Percentiles rank a stretch among this genome's conserved stretches.
These are phyloP conservation scores for Vultur gryphus DNA, from an alignment of 2,797 vertebrate genomes.

Conservation along the genomic window DNA sequence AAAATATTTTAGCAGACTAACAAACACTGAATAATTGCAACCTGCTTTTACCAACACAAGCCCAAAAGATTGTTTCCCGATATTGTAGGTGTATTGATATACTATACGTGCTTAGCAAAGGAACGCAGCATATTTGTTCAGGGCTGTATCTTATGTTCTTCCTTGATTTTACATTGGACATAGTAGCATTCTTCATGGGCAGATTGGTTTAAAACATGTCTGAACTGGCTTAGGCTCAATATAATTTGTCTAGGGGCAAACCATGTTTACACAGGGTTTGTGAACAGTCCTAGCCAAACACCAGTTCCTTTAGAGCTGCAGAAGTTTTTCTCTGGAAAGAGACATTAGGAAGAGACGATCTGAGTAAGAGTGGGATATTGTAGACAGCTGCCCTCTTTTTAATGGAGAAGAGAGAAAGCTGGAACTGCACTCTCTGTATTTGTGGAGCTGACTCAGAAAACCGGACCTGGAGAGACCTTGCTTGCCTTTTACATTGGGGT, in stretches of 20 bases:
- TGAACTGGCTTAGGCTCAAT: not conserved
- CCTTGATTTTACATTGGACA: not conserved
- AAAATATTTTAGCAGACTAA: not conserved
- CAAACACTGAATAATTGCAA: not conserved
- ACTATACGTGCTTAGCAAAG: not conserved
- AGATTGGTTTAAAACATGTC: not conserved
- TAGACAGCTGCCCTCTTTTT: not conserved
- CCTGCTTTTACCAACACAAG: not conserved
- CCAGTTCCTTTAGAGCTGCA: not conserved
- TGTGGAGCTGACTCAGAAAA: not conserved
- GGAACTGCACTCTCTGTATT: not conserved
- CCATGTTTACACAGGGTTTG: not conserved
- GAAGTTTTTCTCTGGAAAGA: not conserved
- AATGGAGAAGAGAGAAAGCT: not conserved
- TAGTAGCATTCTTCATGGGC: not conserved
- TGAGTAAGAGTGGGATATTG: not conserved
- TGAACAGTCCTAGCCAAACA: not conserved
- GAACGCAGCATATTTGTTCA: not conserved
- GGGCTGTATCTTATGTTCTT: not conserved
- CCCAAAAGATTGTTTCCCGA: not conserved
- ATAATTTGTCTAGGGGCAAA: not conserved
- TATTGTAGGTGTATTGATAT: not conserved
- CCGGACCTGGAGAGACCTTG: not conserved
- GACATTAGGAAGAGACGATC: not conserved
- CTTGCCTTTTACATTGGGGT: not conserved